Conservation (phyloP, 2,888 invertebrate species). For the Resseliella maxima region DNA sequence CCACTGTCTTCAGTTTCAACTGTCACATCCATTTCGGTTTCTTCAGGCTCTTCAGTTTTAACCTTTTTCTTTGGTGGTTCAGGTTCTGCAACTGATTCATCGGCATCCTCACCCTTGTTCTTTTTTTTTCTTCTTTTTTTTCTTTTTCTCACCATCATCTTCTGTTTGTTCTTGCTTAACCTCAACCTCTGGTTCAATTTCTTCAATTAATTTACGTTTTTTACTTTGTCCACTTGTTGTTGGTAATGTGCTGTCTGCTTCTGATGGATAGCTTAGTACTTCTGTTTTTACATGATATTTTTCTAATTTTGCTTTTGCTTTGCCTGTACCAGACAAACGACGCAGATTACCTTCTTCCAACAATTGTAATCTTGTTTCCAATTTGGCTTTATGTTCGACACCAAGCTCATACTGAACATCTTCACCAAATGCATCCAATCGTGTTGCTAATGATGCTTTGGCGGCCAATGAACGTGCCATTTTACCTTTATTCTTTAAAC, state of each 20-base stretch:
- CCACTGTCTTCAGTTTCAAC: constrained; percentile 61
- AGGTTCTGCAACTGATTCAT: background rate
- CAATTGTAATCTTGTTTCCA: constrained; percentile 82
- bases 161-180: constrained; percentile 60
- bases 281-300: constrained; percentile 87
- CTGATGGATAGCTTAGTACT: constrained; percentile 81
- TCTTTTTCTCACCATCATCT: constrained; percentile 60
- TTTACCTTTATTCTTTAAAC: constrained; percentile 91
- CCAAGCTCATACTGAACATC: constrained; percentile 86
- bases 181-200: constrained; percentile 58
- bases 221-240: constrained; percentile 68
- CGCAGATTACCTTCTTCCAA: constrained; percentile 88
- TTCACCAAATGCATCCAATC: constrained; percentile 94
- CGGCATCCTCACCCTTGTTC: constrained; percentile 60
- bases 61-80: constrained; percentile 52
- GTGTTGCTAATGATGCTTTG: constrained; percentile 90
- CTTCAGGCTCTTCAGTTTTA: background rate
- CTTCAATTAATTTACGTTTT: constrained; percentile 68
- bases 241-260: constrained; percentile 84
- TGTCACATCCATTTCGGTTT: constrained; percentile 58
- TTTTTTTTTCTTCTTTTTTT: constrained; percentile 62
- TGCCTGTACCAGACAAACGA: constrained; percentile 88
- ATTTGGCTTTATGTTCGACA: constrained; percentile 86
- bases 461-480: constrained; percentile 97
- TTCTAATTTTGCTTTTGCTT: constrained; percentile 89